These are phyloP conservation scores for Procapra przewalskii DNA, from an alignment of 2,113 vertebrate species.

Conservation along the genomic window DNA sequence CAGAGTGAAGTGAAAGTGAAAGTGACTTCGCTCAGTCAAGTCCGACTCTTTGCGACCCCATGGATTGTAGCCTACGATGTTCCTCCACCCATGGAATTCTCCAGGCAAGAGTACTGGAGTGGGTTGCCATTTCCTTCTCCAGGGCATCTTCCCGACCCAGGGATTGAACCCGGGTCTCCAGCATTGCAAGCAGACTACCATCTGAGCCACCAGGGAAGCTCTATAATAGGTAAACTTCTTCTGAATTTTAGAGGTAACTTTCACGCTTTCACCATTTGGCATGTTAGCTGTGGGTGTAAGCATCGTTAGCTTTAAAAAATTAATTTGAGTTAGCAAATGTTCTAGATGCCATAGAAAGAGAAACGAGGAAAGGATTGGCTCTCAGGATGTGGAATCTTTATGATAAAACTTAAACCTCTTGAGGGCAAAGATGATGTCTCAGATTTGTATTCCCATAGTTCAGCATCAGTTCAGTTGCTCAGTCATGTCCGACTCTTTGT, in stretches of 20 bases:
- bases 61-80: neutral
- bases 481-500: too few species aligned
- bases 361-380: neutral
- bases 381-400: neutral
- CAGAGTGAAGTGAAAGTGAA: neutral
- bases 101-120: neutral
- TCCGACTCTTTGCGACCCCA: neutral
- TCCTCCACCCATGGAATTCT: neutral
- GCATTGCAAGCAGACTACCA: neutral
- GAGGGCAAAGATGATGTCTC: neutral
- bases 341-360: neutral
- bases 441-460: neutral
- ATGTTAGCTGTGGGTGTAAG: neutral
- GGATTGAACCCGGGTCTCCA: neutral
- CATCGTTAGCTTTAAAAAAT: neutral
- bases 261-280: neutral
- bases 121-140: neutral
- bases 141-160: neutral
- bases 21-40: neutral
- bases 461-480: too few species aligned
- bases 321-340: neutral
- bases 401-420: neutral
- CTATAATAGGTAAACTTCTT: neutral
- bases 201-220: neutral
- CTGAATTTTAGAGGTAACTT: neutral